Evolutionary conservation across 2,888 invertebrate genomes (phyloP), one percentile per base, ranked within the genome.

Genomic region (Apamea crenata): DNA sequence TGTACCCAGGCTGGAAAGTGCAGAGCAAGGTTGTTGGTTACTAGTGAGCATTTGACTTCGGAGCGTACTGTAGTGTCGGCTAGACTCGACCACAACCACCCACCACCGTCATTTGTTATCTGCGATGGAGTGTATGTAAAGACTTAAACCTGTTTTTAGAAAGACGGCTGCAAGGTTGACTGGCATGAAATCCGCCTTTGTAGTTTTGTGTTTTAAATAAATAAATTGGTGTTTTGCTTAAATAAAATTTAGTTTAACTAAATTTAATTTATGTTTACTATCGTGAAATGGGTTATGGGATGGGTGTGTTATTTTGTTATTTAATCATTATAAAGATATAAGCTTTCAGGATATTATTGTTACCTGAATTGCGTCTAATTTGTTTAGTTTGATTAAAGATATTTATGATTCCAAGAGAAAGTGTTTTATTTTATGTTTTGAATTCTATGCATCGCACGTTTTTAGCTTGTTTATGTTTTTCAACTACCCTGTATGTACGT

Each of bases 31-130:
- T 4, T 84, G n/a, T 47, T 78, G 47, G 10, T 86, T 5, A 70
- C 74, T 2, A 73, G 32, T 29, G 74, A 78, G 7, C 18, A 66
- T 18, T 12, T n/a, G 12, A 25, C 25, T 8, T 68, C 53, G 1
- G 61, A 74, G 7, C 74, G 77, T 2, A 78, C 53, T 14, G 40
- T 75, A 0, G 53, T 82, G 3, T 72, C 86, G 2, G 71, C 74
- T 2, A 73, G 12, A 16, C 50, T 86, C 1, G 86, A 82, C 18
- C 84, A 84, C 61, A 82, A 86, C n/a, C 83, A 84, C 47, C 40
- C 32, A 3, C 78, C 74, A 7, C 78, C 84, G 0, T 63, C 82
- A 8, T 84, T 78, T 66, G 36, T 53, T 67, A 65, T 83, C 5
- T 40, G 16, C 25, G 36, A 85, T 47, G 83, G 85, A 4, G 18